phyloP scores from a whole-genome alignment of 2,888 invertebrate genomes.

The Hemithea aestivaria region DNA sequence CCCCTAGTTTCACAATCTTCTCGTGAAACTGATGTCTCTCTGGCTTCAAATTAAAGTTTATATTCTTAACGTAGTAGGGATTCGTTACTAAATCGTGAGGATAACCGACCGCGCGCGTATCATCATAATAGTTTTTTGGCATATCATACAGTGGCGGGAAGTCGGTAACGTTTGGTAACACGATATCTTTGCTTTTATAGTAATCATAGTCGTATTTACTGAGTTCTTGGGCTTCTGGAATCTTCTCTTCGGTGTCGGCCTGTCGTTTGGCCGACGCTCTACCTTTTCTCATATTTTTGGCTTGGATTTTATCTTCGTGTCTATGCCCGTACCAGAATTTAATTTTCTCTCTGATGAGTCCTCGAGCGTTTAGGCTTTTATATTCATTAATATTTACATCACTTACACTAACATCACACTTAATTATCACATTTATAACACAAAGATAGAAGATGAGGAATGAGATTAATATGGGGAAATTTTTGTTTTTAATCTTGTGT shows the following conservation, averaged over 20 bases:
- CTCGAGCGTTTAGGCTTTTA: slow-evolving; percentile 29
- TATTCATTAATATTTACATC: slow-evolving; percentile 50
- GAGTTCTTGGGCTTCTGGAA: slow-evolving; percentile 45
- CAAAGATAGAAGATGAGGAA: slow-evolving; percentile 62
- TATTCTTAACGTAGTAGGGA: slow-evolving; percentile 62
- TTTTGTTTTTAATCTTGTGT: slow-evolving; percentile 59
- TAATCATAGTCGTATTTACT: slow-evolving; percentile 50
- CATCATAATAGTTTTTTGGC: slow-evolving; percentile 42
- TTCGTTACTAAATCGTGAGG: slow-evolving; percentile 59
- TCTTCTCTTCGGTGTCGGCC: slow-evolving; percentile 44
- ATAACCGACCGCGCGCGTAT: slow-evolving; percentile 52
- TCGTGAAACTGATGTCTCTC: slow-evolving; percentile 58
- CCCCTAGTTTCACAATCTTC: slow-evolving; percentile 80
- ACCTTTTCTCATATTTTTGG: slow-evolving; percentile 42
- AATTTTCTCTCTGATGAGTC: slow-evolving; percentile 35
- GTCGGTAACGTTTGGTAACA: slow-evolving; percentile 42
- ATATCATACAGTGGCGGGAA: slow-evolving; percentile 34
- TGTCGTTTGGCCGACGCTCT: slow-evolving; percentile 43
- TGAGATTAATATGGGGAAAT: slow-evolving; percentile 47
- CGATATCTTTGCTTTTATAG: slow-evolving; percentile 48
- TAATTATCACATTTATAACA: slow-evolving; percentile 71
- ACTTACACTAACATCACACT: slow-evolving; percentile 72
- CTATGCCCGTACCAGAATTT: slow-evolving; percentile 44
- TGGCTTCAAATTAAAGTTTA: slow-evolving; percentile 60
- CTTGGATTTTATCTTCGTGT: slow-evolving; percentile 37